phyloP scores from a whole-genome alignment of 1,140 invertebrate species.

The Caenorhabditis latens region DNA sequence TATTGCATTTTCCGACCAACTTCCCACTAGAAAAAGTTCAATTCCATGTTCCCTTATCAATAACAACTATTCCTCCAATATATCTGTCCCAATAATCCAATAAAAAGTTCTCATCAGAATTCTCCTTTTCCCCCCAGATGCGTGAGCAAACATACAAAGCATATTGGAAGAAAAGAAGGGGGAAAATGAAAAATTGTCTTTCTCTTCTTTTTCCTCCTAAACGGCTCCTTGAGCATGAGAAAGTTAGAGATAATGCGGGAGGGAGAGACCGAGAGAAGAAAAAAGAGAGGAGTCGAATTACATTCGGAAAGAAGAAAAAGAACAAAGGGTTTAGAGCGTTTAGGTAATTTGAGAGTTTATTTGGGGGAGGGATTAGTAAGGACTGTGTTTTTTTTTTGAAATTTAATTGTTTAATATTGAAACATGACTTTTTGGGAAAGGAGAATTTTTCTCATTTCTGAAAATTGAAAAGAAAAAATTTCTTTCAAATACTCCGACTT shows the following conservation, averaged over 20 bases:
- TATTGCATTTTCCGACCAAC: too few relatives aligned
- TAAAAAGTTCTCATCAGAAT: slow-evolving; percentile 8
- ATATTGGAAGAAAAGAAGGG: slow-evolving; percentile 3
- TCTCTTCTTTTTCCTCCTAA: not conserved
- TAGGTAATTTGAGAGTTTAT: not conserved
- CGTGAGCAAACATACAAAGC: slow-evolving; percentile 29
- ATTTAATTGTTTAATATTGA: too few relatives aligned
- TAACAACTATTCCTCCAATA: too few relatives aligned
- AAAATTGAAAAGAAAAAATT: too few relatives aligned
- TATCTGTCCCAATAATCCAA: not conserved
- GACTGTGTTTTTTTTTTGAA: too few relatives aligned
- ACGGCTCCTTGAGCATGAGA: slow-evolving; percentile 18
- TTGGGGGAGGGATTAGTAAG: too few relatives aligned
- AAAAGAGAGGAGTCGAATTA: not conserved
- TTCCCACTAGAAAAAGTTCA: too few relatives aligned
- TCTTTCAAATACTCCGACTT: too few relatives aligned
- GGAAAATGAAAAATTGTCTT: not conserved
- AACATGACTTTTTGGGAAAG: too few relatives aligned
- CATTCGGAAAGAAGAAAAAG: not conserved
- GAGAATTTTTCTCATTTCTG: too few relatives aligned
- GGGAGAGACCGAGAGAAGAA: not conserved
- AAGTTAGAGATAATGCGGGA: not conserved
- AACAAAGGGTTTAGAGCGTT: not conserved
- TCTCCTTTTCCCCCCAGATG: not conserved
- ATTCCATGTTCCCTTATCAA: too few relatives aligned